Evolutionary conservation across 2,797 vertebrate genomes (phyloP).

Genomic region (Hippocampus kuda): DNA sequence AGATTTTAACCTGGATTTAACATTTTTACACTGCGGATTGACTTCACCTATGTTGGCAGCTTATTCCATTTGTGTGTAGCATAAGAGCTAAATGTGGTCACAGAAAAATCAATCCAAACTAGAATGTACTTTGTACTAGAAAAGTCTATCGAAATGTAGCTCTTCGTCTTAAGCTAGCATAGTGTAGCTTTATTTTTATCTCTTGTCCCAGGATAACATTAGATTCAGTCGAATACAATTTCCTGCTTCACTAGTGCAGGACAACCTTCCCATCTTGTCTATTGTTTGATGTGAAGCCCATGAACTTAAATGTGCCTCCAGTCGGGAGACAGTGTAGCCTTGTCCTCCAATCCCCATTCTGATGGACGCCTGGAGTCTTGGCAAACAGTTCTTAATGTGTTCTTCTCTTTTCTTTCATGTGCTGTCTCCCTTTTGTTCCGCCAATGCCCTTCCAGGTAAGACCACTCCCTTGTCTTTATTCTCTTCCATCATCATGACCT

Average conservation of each 20-base stretch:
- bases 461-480: constrained; percentile 58
- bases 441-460: constrained; percentile 68
- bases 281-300: background rate
- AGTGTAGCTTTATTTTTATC: background rate
- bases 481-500: constrained; percentile 39
- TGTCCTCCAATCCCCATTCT: background rate
- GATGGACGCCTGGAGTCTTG: background rate
- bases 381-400: background rate
- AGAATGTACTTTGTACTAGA: background rate
- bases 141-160: background rate
- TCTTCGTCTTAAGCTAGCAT: background rate
- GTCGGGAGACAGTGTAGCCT: background rate
- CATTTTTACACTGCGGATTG: too few species aligned
- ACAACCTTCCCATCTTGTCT: background rate
- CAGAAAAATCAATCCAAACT: background rate
- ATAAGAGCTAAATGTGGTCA: too few species aligned
- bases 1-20: too few species aligned
- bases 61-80: too few species aligned
- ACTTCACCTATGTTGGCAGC: too few species aligned
- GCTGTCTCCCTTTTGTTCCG: constrained; percentile 44
- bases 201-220: background rate
- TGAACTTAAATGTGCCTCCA: background rate
- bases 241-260: background rate
- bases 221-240: background rate
- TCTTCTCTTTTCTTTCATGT: constrained; percentile 65